These are phyloP conservation scores for Sthenelais limicola DNA, from an alignment of 2,888 invertebrate genomes.

Conservation along the genomic window DNA sequence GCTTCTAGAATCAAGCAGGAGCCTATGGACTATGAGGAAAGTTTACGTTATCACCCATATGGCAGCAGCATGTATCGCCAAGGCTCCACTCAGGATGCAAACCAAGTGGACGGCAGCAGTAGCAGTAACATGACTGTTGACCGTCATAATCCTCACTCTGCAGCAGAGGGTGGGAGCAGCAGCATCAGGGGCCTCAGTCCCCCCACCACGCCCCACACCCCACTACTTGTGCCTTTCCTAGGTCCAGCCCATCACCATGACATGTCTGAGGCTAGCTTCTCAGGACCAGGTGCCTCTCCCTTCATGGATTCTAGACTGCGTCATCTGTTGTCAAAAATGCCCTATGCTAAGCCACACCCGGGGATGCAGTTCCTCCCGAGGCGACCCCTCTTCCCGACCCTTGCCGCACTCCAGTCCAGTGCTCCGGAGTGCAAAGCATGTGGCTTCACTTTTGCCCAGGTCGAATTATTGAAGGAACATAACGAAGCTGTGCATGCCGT, in stretches of 20 bases:
- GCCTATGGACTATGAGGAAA: slow-evolving; percentile 23
- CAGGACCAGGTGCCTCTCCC: slow-evolving; percentile 18
- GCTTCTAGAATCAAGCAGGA: slow-evolving; percentile 24
- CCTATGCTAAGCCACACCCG: slow-evolving; percentile 17
- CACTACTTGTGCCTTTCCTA: slow-evolving; percentile 37
- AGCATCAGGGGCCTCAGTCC: neutral
- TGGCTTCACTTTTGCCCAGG: slow-evolving; percentile 42
- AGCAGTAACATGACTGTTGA: slow-evolving; percentile 1
- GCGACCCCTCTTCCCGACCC: slow-evolving; percentile 36
- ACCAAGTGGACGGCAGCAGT: neutral
- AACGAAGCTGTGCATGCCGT: slow-evolving; percentile 52
- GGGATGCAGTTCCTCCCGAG: slow-evolving; percentile 33
- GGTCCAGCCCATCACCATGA: slow-evolving; percentile 28
- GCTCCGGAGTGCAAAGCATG: slow-evolving; percentile 51
- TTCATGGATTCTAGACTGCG: slow-evolving; percentile 34
- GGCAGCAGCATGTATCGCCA: slow-evolving; percentile 30
- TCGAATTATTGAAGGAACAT: slow-evolving; percentile 49
- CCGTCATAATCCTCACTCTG: neutral
- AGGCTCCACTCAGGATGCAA: slow-evolving; percentile 21
- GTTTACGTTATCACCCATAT: slow-evolving; percentile 28
- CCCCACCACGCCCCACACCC: slow-evolving; percentile 29
- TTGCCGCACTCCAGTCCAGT: slow-evolving; percentile 38
- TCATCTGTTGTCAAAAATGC: slow-evolving; percentile 23
- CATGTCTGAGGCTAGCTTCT: slow-evolving; percentile 6
- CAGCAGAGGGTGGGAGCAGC: slow-evolving; percentile 18